Base-by-base conservation (phyloP, 1,140 invertebrate genomes). In the Hermatobates lingyangjiaoensis region DNA sequence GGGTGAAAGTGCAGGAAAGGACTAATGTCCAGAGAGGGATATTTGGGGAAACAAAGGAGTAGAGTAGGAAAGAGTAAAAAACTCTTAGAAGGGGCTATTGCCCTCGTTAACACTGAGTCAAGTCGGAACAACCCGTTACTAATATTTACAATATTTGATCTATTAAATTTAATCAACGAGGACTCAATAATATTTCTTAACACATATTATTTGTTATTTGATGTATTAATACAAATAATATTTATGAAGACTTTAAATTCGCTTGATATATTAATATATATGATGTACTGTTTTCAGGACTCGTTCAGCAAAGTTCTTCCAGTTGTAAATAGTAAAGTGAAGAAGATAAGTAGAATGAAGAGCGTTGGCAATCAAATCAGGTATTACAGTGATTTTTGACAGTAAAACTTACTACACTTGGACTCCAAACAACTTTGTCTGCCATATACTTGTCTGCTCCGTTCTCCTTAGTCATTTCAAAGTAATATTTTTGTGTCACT, bases 291-390 rank as follows among this genome's bases (percentile, higher is more conserved):
- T 44, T 51, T 47, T 18, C 46, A 51, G 56, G 51, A 50, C 40
- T 50, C 52, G 21, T 52, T 50, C n/a, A 30, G 39, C 15, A 50
- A 58, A 49, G 52, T 52, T 49, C 46, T 54, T 48, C 50, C 51
- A 14, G 27, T 50, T 45, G 45, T 38, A 28, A 51, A 45, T 26
- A 27, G n/a, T n/a, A 46, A 56, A 25, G 60, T 64, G 47, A 65
- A 64, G 40, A 78, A 78, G 66, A 66, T 78, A 28, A 77, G 71
- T 63, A 71, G 75, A 47, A 62, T 80, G 58, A 66, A 74, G 54
- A 75, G 76, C 10, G 79, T 80, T 51, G 75, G 77, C 55, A 74
- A 79, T 64, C 78, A 80, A 66, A 80, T 80, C 60, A 74, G 78
- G 78, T 77, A 62, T n/a, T n/a, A n/a, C n/a, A n/a, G n/a, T n/a